Percentiles rank a stretch among this genome's conserved stretches.
phyloP scores from a whole-genome alignment of 2,797 vertebrate genomes.

The Pangasius larnaudii region DNA sequence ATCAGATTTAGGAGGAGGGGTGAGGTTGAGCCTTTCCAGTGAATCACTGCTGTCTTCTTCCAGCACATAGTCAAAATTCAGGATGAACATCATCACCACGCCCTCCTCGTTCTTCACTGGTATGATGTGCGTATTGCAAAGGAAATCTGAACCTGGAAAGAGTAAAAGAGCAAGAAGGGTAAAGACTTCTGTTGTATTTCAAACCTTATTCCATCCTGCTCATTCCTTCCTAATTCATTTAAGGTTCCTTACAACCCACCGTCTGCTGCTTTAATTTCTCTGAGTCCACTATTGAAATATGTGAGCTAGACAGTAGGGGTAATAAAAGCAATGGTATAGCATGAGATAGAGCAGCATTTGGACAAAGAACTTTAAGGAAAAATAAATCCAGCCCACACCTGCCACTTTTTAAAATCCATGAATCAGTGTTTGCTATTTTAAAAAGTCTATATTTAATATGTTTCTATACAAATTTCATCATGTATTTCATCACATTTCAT shows the following conservation, averaged over 20 bases:
- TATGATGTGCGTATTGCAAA: constrained; percentile 94
- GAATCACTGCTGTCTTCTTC: constrained; percentile 86
- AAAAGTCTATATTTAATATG: constrained; percentile 15
- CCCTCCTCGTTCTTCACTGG: constrained; percentile 98
- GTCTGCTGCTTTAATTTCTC: constrained; percentile 43
- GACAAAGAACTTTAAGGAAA: background rate
- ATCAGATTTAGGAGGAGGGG: constrained; percentile 88
- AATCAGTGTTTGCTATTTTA: constrained; percentile 14
- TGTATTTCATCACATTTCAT: constrained; percentile 12
- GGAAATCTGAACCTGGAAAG: constrained; percentile 90
- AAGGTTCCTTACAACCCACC: constrained; percentile 13
- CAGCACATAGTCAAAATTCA: constrained; percentile 91
- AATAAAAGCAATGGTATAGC: background rate
- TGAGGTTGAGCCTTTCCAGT: constrained; percentile 87
- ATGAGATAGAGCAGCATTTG: background rate
- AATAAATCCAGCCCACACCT: background rate
- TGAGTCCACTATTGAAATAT: constrained; percentile 33
- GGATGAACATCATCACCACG: constrained; percentile 98
- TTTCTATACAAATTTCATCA: constrained; percentile 13
- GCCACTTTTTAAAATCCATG: background rate
- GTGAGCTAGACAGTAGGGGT: background rate
- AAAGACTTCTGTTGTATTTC: constrained; percentile 20
- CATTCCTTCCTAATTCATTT: constrained; percentile 32
- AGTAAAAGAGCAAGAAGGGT: constrained; percentile 36
- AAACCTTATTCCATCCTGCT: constrained; percentile 26